These are phyloP conservation scores for Cotesia vestalis DNA, from an alignment of 1,140 invertebrate genomes.

Conservation along the genomic window DNA sequence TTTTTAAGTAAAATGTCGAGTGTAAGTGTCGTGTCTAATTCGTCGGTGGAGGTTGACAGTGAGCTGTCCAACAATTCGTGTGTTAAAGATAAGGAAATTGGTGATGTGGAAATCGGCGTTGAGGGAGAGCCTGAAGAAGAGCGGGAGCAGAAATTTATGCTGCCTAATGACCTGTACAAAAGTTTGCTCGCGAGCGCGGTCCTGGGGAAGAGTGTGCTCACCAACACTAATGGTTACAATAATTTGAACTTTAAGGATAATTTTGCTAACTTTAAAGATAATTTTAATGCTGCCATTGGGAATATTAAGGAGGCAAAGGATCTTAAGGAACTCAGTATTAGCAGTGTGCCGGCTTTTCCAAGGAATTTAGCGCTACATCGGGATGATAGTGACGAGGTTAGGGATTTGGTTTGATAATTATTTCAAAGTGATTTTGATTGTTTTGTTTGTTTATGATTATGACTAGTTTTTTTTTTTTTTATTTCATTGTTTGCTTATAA, in stretches of 20 bases:
- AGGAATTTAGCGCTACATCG: slow-evolving; percentile 61
- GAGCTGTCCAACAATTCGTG: slow-evolving; percentile 59
- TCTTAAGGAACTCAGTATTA: slow-evolving; percentile 60
- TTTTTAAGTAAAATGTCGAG: slow-evolving; percentile 56
- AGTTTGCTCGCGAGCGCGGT: slow-evolving; percentile 77
- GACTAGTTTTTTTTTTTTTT: too few species aligned
- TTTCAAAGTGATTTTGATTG: not conserved
- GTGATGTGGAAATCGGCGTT: not conserved
- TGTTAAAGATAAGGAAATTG: too few species aligned
- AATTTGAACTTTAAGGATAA: slow-evolving; percentile 63
- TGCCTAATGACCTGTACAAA: slow-evolving; percentile 81
- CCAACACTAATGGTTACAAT: slow-evolving; percentile 39
- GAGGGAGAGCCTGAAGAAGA: slow-evolving; percentile 32
- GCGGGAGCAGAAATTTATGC: slow-evolving; percentile 68
- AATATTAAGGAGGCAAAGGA: slow-evolving; percentile 53
- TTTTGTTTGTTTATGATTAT: not conserved
- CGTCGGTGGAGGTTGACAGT: slow-evolving; percentile 63
- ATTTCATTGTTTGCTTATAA: too few species aligned
- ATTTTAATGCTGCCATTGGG: slow-evolving; percentile 56
- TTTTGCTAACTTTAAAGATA: slow-evolving; percentile 60
- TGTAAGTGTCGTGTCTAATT: slow-evolving; percentile 63
- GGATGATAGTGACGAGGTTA: slow-evolving; percentile 62
- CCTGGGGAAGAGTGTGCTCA: slow-evolving; percentile 65
- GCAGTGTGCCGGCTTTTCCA: slow-evolving; percentile 63
- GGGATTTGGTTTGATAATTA: slow-evolving; percentile 24